These are phyloP conservation scores for Pyrochroa serraticornis DNA, from an alignment of 2,888 invertebrate species.

Conservation along the genomic window DNA sequence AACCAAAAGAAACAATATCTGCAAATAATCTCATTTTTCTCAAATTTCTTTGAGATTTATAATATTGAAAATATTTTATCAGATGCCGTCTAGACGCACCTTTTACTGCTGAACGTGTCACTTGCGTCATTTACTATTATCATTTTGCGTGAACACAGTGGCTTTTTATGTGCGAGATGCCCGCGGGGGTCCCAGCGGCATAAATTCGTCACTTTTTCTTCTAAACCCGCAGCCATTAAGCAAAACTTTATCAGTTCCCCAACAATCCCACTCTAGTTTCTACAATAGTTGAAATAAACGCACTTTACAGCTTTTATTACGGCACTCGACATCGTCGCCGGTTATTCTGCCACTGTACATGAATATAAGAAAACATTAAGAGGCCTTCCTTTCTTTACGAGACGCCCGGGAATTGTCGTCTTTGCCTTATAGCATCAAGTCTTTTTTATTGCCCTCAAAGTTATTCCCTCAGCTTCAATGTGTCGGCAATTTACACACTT, in stretches of 20 bases:
- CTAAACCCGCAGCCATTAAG: conserved; percentile 5
- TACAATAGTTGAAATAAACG: conserved; percentile 18
- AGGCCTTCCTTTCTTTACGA: conserved; percentile 43
- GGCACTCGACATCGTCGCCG: conserved; percentile 16
- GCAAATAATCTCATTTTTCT: no score
- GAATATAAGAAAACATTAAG: conserved; percentile 48
- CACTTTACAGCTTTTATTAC: conserved; percentile 19
- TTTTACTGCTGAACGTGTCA: no score
- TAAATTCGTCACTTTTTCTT: background rate
- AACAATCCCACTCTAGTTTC: conserved; percentile 22
- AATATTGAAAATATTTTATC: no score
- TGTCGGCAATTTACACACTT: conserved; percentile 40
- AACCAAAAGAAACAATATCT: no score
- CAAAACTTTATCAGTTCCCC: conserved; percentile 13
- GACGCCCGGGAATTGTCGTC: conserved; percentile 45
- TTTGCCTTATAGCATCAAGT: conserved; percentile 36
- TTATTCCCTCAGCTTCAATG: conserved; percentile 41
- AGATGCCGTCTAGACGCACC: no score
- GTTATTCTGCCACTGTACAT: conserved; percentile 31
- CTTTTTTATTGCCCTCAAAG: conserved; percentile 42
- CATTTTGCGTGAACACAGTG: no score
- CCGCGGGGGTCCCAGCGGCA: no score
- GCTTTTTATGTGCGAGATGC: no score
- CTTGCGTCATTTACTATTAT: no score
- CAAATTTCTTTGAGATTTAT: no score